These are phyloP conservation scores for Sinosuthora webbiana DNA, from an alignment of 2,113 vertebrate species.

Conservation along the genomic window DNA sequence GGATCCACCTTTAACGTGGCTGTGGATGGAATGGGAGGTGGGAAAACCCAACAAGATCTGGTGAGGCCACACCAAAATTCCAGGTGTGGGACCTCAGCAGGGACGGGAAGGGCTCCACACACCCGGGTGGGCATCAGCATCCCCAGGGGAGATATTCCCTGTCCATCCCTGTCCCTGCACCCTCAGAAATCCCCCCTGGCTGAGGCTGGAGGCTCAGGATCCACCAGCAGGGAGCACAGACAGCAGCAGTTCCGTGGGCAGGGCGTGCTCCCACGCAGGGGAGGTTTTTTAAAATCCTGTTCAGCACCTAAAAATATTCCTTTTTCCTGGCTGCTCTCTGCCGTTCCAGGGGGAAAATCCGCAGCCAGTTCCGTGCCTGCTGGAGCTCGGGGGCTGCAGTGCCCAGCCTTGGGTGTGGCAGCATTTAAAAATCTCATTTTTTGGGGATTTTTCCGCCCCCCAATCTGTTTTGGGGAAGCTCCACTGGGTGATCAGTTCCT, in stretches of 20 bases:
- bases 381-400: neutral
- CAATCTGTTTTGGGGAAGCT: neutral
- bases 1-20: accelerated
- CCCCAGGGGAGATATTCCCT: accelerated
- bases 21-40: accelerated
- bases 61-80: accelerated
- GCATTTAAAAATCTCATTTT: neutral
- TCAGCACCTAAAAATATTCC: neutral
- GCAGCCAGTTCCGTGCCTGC: accelerated
- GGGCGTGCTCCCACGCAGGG: accelerated
- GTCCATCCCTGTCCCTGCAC: too few species aligned
- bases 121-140: accelerated
- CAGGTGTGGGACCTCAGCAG: accelerated
- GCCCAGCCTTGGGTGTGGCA: neutral
- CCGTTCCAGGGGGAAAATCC: neutral
- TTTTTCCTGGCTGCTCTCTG: neutral
- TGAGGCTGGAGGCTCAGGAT: neutral
- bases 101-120: too few species aligned
- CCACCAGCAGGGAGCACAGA: accelerated
- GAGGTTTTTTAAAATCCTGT: neutral
- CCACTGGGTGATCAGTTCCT: neutral
- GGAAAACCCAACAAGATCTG: neutral
- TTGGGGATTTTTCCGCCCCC: neutral
- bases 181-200: neutral
- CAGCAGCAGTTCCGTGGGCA: neutral